These are phyloP conservation scores for Sebastes schlegelii DNA, from an alignment of 2,113 vertebrate genomes.

Conservation along the genomic window DNA sequence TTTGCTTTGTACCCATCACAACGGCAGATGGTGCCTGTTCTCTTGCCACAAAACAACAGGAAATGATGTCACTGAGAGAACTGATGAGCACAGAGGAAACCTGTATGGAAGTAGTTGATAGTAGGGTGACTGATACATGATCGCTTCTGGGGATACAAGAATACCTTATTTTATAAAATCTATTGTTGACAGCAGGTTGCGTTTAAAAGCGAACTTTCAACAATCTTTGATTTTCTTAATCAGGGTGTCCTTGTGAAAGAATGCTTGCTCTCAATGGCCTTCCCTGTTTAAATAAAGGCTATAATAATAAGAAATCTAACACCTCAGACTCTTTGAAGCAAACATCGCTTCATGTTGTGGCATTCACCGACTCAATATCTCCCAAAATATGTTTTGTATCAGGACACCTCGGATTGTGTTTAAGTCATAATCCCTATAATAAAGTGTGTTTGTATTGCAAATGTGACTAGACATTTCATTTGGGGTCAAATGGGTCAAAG, in stretches of 20 bases:
- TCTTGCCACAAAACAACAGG: slow-evolving; percentile 31
- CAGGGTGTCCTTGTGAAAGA: too few species aligned
- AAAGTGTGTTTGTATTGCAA: not conserved
- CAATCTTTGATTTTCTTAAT: too few species aligned
- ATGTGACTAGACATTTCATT: not conserved
- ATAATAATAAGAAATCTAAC: not conserved
- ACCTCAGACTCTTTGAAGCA: not conserved
- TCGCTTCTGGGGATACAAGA: not conserved
- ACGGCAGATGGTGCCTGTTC: slow-evolving; percentile 29
- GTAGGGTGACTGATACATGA: not conserved
- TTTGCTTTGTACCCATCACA: slow-evolving; percentile 20
- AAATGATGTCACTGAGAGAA: not conserved
- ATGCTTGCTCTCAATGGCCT: too few species aligned
- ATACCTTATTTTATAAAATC: not conserved
- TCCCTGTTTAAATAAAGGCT: too few species aligned
- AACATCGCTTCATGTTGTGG: not conserved
- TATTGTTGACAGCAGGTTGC: too few species aligned
- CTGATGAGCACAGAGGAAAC: not conserved
- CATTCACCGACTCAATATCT: not conserved
- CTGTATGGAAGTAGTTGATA: not conserved
- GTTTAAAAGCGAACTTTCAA: too few species aligned
- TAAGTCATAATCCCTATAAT: not conserved
- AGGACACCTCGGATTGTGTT: too few species aligned
- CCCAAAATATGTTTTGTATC: not conserved
- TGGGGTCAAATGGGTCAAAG: not conserved